phyloP scores from a whole-genome alignment of 2,888 invertebrate species.

The Nomada goodeniana region DNA sequence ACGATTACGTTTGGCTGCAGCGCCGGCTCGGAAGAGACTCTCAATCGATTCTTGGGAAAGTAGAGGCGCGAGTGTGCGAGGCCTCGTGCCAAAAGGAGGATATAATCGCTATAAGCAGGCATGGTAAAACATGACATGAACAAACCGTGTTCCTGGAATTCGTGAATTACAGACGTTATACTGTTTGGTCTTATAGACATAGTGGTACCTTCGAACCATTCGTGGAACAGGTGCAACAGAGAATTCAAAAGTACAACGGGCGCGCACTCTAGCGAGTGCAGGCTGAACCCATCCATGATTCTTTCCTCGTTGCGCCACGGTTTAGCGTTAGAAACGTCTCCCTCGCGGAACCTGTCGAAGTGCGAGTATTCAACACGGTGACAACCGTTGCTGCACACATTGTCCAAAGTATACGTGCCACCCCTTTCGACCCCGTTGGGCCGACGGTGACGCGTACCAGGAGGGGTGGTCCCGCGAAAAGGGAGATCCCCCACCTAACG shows the following conservation, averaged over 20 bases:
- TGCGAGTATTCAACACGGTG: slow-evolving; percentile 73
- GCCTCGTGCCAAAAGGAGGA: neutral
- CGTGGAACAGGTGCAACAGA: slow-evolving; percentile 21
- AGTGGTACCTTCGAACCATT: neutral
- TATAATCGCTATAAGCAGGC: neutral
- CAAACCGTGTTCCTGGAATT: no score
- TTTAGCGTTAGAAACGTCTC: slow-evolving; percentile 70
- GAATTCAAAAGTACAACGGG: slow-evolving; percentile 59
- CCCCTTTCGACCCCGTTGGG: slow-evolving; percentile 48
- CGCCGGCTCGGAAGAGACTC: neutral
- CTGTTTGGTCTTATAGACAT: no score
- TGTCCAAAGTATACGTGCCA: slow-evolving; percentile 66
- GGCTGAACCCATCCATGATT: slow-evolving; percentile 71
- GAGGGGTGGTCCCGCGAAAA: slow-evolving; percentile 66
- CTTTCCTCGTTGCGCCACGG: slow-evolving; percentile 74
- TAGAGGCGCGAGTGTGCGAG: neutral
- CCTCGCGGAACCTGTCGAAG: slow-evolving; percentile 72
- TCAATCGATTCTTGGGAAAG: neutral
- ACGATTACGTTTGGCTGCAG: neutral
- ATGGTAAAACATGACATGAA: neutral
- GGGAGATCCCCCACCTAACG: slow-evolving; percentile 55
- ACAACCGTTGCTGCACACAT: slow-evolving; percentile 72
- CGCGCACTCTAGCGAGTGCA: slow-evolving; percentile 74
- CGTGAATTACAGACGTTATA: neutral
- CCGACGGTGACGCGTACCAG: slow-evolving; percentile 34